Base-by-base conservation (phyloP, 2,888 invertebrate genomes). In the Rhopalosiphum nymphaeae region DNA sequence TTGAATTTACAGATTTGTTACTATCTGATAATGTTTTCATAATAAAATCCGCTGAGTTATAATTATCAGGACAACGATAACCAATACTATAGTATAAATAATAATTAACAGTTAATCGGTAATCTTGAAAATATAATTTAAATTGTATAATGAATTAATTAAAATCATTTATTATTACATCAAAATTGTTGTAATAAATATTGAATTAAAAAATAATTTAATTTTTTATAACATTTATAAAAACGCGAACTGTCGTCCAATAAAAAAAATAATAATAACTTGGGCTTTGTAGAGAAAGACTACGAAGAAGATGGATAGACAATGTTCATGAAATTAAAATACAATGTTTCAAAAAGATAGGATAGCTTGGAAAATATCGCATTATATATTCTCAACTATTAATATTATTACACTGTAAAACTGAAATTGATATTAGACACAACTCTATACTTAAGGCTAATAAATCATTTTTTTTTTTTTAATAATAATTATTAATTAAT, bases 11-110 rank as follows among this genome's bases (percentile, higher is more conserved):
- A 2, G 97, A 97, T 10, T 97, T 98, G 0, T 98, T 98, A 46
- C 97, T 94, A 67, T 94, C 91, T 0, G 99, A 98, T 95, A 99
- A 96, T 0, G 97, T 97, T 95, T 98, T 97, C 95, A 99, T 98
- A 95, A 98, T 97, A 96, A 98, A 98, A 96, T 99, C 99, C 0
- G 99, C 98, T 0, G 98, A 98, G 96, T 98, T 99, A 96, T 97
- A 98, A 91, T 97, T 97, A 67, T 97, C 96, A 0, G 98, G 98
- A 95, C 98, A 98, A 85, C 96, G 96, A 96, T 97, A 97, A 26
- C 98, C 98, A 91, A 97, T 96, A 93, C 98, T 98, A 96, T 11
- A 95, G 85, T 93, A 95, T 57, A 89, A 91, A 49, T 36, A 36
- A 94, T 93, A 25, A 42, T 56, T 42, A 86, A 90, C 91, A 89